Evolutionary conservation across 1,140 invertebrate genomes (phyloP), one percentile per base, ranked within the genome.

Genomic region (Metopolophium dirhodum): DNA sequence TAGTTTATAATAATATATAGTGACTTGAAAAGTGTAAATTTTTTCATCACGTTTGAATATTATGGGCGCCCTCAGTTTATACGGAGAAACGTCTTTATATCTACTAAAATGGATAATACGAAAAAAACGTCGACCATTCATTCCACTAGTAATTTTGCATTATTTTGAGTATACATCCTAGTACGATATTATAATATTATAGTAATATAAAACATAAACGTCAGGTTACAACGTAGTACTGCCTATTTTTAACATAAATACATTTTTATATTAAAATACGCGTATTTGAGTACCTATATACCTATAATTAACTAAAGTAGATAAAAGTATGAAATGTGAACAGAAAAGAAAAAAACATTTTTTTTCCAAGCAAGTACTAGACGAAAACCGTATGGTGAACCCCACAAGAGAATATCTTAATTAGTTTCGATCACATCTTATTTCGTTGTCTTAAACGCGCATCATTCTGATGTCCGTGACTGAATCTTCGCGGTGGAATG

Each of bases 401-500:
- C 61, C 61, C 14, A n/a, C 30, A 35, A 18, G 20, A 68, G 54
- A 47, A 14, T 91, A 61, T 91, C 41, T 91, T 91, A 91, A 91
- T 91, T 91, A 91, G 90, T 77, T 91, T 77, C 68, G 61, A 68
- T 91, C 61, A 54, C 88, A 37, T 89, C 88, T 14, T 8, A 37
- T 57, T 57, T 57, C 23, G 47, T 89, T 37, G 49, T 89, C 35
- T 89, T 37, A 37, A 89, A 37, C 47, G 20, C 30, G 30, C 88
- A 57, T 37, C 51, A 3, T 89, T 57, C 88, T n/a, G 51, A 57
- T 89, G 88, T 57, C 88, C 88, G 88, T 89, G 88, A 89, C 88
- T 57, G 88, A 37, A 90, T 90, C 54, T 90, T 41, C 54, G 57
- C 89, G 30, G 22, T 90, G 89, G 89, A 90, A 90, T 90, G 89